Evolutionary conservation across 2,888 invertebrate genomes (phyloP).

Genomic region (Drosophila acutilabella): DNA sequence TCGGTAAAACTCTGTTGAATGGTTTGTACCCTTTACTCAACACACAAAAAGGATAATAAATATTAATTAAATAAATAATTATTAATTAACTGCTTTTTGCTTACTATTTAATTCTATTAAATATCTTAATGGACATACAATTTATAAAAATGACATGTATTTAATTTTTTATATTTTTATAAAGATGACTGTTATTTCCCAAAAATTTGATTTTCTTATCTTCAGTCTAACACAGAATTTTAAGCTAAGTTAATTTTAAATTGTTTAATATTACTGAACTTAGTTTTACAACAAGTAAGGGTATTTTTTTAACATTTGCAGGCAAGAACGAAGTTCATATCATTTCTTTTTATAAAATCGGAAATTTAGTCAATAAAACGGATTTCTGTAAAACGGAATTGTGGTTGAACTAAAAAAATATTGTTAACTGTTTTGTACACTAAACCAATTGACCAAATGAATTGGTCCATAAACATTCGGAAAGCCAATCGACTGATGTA

Average conservation of each 20-base stretch:
- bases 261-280: background rate
- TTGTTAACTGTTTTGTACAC: constrained; percentile 5
- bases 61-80: background rate
- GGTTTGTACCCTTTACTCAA: constrained; percentile 9
- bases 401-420: background rate
- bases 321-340: background rate
- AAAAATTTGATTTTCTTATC: too few species aligned
- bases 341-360: background rate
- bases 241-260: too few species aligned
- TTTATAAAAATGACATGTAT: too few species aligned
- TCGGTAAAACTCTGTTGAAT: constrained; percentile 10
- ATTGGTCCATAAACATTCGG: constrained; percentile 41
- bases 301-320: background rate
- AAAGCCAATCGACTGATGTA: constrained; percentile 38
- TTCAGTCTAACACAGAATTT: too few species aligned
- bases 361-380: constrained; percentile 1
- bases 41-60: background rate
- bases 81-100: too few species aligned
- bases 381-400: constrained; percentile 7
- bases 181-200: too few species aligned
- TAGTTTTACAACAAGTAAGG: constrained; percentile 3
- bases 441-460: constrained; percentile 26
- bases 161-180: too few species aligned
- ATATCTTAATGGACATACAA: too few species aligned
- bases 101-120: too few species aligned